phyloP scores from a whole-genome alignment of 1,140 invertebrate species.

The Acromyrmex heyeri region DNA sequence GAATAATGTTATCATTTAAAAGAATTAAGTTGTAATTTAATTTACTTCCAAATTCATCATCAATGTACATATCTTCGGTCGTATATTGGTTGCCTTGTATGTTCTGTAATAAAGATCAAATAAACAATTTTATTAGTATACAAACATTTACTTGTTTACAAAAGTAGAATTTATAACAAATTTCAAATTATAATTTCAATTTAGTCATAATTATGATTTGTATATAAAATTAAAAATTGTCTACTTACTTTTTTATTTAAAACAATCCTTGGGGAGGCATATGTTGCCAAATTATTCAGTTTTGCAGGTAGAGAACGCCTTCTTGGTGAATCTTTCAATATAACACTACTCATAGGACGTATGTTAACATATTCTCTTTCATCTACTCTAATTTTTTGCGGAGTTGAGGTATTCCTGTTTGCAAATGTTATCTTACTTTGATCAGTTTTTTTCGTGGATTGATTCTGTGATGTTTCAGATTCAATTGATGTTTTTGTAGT shows the following conservation, averaged over 20 bases:
- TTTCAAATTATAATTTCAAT: background rate
- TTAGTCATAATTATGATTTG: background rate
- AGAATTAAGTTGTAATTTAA: slow-evolving; percentile 80
- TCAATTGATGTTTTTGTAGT: slow-evolving; percentile 47
- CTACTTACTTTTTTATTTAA: slow-evolving; percentile 70
- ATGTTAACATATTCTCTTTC: background rate
- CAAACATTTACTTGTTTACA: background rate
- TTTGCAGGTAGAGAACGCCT: slow-evolving; percentile 78
- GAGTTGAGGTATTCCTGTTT: background rate
- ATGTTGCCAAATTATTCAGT: slow-evolving; percentile 64
- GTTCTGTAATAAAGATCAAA: slow-evolving; percentile 69
- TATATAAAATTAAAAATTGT: background rate
- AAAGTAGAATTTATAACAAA: slow-evolving; percentile 1
- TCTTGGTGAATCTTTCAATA: slow-evolving; percentile 59
- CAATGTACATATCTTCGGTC: slow-evolving; percentile 81
- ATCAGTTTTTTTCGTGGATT: background rate
- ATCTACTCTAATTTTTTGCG: background rate
- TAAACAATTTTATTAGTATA: slow-evolving; percentile 2
- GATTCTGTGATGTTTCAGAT: background rate
- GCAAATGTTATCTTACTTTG: background rate
- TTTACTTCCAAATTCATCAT: slow-evolving; percentile 80
- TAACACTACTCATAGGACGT: slow-evolving; percentile 44
- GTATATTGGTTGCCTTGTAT: slow-evolving; percentile 64
- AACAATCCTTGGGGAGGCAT: slow-evolving; percentile 66
- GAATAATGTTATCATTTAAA: slow-evolving; percentile 64